Evolutionary conservation across 2,113 vertebrate species (phyloP).

Genomic region (Suricata suricatta): DNA sequence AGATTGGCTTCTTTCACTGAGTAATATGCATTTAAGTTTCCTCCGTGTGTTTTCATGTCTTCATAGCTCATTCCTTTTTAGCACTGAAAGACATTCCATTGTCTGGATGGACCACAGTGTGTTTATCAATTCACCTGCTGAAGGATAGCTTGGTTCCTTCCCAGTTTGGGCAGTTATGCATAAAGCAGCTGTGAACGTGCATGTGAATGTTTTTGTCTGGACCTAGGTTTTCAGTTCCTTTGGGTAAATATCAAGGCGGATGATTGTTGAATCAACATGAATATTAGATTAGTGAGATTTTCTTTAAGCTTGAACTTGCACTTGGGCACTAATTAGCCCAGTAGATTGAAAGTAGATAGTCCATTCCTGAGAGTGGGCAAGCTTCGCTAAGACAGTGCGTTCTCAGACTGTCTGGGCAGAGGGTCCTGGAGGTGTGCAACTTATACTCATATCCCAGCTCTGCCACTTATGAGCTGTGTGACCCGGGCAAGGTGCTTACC

Average conservation of each 20-base stretch:
- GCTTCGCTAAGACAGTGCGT: not conserved
- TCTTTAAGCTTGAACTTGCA: not conserved
- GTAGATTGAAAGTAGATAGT: not conserved
- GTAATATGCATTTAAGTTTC: not conserved
- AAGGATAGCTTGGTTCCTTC: not conserved
- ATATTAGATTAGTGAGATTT: not conserved
- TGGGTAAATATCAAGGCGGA: not conserved
- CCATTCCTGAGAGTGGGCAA: not conserved
- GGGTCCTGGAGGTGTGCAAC: not conserved
- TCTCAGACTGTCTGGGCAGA: not conserved
- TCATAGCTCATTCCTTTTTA: not conserved
- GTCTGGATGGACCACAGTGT: too few relatives aligned
- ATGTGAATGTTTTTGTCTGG: not conserved
- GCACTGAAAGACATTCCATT: not conserved
- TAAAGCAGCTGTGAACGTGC: not conserved
- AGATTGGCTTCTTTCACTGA: not conserved
- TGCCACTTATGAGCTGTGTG: not conserved
- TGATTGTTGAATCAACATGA: not conserved
- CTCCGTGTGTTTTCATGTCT: not conserved
- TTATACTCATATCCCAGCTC: not conserved
- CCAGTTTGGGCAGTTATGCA: not conserved
- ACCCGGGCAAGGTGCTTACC: not conserved
- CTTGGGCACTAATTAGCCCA: not conserved
- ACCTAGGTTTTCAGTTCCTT: not conserved
- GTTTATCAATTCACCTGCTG: not conserved